These are phyloP conservation scores for Eupsittula cactorum DNA, from an alignment of 2,113 vertebrate species.

Conservation along the genomic window DNA sequence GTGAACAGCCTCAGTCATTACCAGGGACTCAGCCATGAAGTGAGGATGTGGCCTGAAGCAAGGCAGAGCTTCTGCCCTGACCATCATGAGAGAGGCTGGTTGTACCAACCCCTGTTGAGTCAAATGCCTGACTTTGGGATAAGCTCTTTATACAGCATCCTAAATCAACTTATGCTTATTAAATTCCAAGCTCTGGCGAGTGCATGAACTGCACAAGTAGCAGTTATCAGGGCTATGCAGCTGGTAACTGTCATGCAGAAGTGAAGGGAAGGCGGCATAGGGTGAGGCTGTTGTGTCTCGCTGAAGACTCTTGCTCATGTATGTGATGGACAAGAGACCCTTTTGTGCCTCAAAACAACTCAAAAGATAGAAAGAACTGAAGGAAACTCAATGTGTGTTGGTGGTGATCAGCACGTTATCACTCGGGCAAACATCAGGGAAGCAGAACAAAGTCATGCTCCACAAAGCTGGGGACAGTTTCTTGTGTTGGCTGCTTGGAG, in stretches of 20 bases:
- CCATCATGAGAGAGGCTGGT: background rate
- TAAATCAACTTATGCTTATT: background rate
- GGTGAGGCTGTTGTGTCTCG: background rate
- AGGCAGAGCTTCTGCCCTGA: background rate
- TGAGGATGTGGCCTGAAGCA: background rate
- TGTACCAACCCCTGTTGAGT: background rate
- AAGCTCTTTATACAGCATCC: background rate
- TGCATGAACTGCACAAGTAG: background rate
- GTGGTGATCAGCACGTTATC: background rate
- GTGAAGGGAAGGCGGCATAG: background rate
- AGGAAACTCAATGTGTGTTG: background rate
- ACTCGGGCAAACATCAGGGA: background rate
- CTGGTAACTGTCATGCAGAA: background rate
- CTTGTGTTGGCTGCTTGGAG: background rate
- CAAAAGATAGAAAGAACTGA: background rate
- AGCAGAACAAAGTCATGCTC: background rate
- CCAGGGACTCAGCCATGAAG: background rate
- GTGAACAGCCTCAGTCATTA: background rate
- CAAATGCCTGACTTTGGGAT: background rate
- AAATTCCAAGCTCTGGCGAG: background rate
- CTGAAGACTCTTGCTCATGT: background rate
- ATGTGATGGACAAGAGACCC: background rate
- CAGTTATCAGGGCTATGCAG: background rate
- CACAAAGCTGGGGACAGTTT: background rate
- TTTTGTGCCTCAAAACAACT: background rate